Evolutionary conservation across 2,888 invertebrate species (phyloP).

Genomic region (Schizotus pectinicornis): DNA sequence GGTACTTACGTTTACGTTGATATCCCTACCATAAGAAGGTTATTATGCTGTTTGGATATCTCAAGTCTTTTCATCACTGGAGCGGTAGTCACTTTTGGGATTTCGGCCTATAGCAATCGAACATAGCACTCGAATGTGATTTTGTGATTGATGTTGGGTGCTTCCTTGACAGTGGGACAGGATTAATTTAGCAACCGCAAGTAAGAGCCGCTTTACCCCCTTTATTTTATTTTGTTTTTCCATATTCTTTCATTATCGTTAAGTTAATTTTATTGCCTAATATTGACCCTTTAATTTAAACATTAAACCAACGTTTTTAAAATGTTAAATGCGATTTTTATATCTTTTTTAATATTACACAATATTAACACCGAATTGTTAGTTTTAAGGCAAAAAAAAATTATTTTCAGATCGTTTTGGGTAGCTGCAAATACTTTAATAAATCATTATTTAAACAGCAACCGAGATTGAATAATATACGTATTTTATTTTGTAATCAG

Average conservation of each 20-base stretch:
- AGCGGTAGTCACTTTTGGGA: slow-evolving; percentile 16
- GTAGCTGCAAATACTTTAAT: too few species aligned
- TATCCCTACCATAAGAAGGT: slow-evolving; percentile 21
- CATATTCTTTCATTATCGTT: not conserved
- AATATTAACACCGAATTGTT: not conserved
- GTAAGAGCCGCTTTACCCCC: not conserved
- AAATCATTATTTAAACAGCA: too few species aligned
- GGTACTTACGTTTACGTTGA: slow-evolving; percentile 19
- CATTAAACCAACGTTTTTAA: too few species aligned
- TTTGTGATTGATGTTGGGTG: slow-evolving; percentile 17
- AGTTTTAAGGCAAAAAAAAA: too few species aligned
- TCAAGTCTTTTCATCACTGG: slow-evolving; percentile 8
- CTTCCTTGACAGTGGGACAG: slow-evolving; percentile 1
- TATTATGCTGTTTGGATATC: slow-evolving; percentile 18
- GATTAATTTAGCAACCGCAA: not conserved
- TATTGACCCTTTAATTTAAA: too few species aligned
- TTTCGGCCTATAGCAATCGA: slow-evolving; percentile 17
- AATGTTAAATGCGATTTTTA: not conserved
- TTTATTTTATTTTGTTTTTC: not conserved
- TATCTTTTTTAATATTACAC: not conserved
- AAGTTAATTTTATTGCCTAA: too few species aligned
- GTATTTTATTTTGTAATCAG: too few species aligned
- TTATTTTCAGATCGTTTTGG: too few species aligned
- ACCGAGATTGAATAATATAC: too few species aligned
- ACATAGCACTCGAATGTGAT: slow-evolving; percentile 27